Conservation (phyloP, 2,113 vertebrate species). For the Delphinapterus leucas region DNA sequence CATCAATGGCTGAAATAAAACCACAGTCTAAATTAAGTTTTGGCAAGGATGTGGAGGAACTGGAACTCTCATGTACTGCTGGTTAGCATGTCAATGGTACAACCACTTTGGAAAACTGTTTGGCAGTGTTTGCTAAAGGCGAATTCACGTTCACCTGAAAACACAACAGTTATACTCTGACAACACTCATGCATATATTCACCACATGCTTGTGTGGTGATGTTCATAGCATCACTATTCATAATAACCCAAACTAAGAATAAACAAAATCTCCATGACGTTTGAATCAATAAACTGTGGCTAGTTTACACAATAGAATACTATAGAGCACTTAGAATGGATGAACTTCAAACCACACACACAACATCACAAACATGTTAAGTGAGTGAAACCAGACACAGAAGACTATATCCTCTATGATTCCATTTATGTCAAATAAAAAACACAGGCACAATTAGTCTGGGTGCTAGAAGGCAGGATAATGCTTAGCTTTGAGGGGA, state of each 20-base stretch:
- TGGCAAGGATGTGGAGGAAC: not conserved
- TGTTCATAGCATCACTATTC: not conserved
- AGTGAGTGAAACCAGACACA: not conserved
- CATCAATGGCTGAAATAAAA: slow-evolving; percentile 9
- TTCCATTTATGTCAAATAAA: not conserved
- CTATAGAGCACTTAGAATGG: not conserved
- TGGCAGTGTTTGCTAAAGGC: not conserved
- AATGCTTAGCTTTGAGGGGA: not conserved
- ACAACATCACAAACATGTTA: not conserved
- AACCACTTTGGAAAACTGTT: not conserved
- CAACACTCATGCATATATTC: not conserved
- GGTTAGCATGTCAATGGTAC: not conserved
- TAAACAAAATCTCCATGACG: not conserved
- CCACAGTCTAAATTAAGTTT: not conserved
- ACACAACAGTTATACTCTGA: not conserved
- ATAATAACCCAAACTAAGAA: not conserved
- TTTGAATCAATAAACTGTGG: not conserved
- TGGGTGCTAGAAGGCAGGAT: not conserved
- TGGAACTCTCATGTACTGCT: not conserved
- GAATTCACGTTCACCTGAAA: not conserved
- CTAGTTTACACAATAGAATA: not conserved
- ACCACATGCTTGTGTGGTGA: not conserved
- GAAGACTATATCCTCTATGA: not conserved
- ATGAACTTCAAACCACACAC: not conserved
- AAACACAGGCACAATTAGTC: not conserved